These are phyloP conservation scores for Callaeas wilsoni DNA, from an alignment of 2,113 vertebrate genomes.

Conservation along the genomic window DNA sequence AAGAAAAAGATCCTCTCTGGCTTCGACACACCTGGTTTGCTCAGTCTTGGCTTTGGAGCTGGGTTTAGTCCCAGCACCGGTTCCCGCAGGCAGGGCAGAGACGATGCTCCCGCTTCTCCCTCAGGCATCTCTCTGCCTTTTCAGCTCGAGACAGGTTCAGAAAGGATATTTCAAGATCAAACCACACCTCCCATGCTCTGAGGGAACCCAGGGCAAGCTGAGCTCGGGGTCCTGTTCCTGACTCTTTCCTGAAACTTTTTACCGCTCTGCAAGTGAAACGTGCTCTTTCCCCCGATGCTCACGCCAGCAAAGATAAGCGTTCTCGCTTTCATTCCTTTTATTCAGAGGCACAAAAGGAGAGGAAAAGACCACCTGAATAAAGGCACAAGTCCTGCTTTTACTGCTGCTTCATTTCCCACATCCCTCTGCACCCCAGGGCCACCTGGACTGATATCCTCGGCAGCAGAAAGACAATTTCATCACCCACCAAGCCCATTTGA, in stretches of 20 bases:
- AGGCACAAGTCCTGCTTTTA: not conserved
- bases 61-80: not conserved
- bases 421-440: not conserved
- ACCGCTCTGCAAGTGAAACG: accelerated
- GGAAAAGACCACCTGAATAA: not conserved
- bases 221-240: not conserved
- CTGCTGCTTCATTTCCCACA: not conserved
- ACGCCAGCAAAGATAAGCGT: not conserved
- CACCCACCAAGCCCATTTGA: not conserved
- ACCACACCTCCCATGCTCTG: not conserved
- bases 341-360: not conserved
- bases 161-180: constrained; percentile 42
- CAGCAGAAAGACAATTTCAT: not conserved
- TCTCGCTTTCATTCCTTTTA: not conserved
- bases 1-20: not conserved
- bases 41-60: not conserved
- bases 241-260: not conserved
- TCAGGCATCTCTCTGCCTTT: not conserved
- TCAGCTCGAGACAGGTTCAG: not conserved
- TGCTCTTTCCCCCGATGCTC: not conserved
- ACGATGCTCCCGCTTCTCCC: not conserved
- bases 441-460: not conserved
- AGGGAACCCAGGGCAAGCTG: not conserved
- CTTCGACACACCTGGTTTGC: not conserved
- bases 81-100: not conserved